Conservation (phyloP, 2,797 vertebrate species). For the Gambelia wislizenii region DNA sequence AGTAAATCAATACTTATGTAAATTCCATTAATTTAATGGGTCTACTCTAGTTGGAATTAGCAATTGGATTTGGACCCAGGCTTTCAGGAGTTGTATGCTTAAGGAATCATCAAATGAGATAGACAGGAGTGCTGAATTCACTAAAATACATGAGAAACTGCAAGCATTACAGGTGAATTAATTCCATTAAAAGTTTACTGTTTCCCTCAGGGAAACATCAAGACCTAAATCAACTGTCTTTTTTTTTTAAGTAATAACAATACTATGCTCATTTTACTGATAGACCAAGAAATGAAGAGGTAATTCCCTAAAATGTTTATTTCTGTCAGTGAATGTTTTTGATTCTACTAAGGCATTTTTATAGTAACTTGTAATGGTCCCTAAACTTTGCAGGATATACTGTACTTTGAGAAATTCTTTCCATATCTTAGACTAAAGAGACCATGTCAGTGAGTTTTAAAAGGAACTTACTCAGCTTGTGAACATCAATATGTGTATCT, state of each 20-base stretch:
- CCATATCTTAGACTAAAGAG: slow-evolving; percentile 54
- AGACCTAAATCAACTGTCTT: slow-evolving; percentile 23
- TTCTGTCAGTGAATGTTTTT: slow-evolving; percentile 30
- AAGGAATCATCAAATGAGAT: neutral
- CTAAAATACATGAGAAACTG: slow-evolving; percentile 32
- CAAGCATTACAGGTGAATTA: slow-evolving; percentile 35
- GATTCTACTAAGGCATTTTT: slow-evolving; percentile 38
- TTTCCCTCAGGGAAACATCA: slow-evolving; percentile 20
- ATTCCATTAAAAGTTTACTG: slow-evolving; percentile 34
- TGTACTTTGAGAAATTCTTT: slow-evolving; percentile 3
- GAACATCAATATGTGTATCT: neutral
- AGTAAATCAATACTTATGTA: neutral
- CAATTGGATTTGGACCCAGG: no score
- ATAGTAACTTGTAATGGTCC: slow-evolving; percentile 2
- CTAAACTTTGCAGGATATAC: no score
- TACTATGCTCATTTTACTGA: neutral
- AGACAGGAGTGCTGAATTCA: slow-evolving; percentile 4
- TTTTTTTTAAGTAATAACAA: no score
- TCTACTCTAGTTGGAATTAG: no score
- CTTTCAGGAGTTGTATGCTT: neutral
- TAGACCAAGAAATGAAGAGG: slow-evolving; percentile 2
- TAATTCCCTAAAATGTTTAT: slow-evolving; percentile 5
- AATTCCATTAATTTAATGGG: neutral
- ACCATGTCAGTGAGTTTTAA: slow-evolving; percentile 12
- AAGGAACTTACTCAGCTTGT: slow-evolving; percentile 17